These are phyloP conservation scores for Habrosyne pyritoides DNA, from an alignment of 2,888 invertebrate genomes.

Conservation along the genomic window DNA sequence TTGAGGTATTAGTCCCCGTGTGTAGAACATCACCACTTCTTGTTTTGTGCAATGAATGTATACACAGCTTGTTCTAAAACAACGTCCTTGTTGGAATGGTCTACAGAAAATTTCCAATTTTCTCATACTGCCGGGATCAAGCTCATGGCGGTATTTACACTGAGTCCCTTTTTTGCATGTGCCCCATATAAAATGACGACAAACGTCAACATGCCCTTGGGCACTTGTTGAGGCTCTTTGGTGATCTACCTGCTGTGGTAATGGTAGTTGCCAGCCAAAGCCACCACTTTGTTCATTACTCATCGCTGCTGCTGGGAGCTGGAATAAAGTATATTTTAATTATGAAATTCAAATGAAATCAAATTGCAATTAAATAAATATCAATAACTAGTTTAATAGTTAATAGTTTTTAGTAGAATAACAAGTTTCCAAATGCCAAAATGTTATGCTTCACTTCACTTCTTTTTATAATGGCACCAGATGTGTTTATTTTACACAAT, in stretches of 20 bases:
- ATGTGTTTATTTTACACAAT: no score
- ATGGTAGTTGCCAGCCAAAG: neutral
- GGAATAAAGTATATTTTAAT: no score
- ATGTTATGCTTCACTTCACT: no score
- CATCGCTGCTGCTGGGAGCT: neutral
- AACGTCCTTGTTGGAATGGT: neutral
- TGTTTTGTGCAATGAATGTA: neutral
- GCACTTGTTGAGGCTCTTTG: neutral
- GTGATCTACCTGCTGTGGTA: neutral
- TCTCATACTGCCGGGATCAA: conserved; percentile 61
- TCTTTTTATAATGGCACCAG: no score
- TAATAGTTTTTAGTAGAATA: no score
- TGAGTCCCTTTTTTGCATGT: conserved; percentile 57
- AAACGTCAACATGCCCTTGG: conserved; percentile 27
- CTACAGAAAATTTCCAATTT: neutral
- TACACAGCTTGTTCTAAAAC: neutral
- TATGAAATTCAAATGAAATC: no score
- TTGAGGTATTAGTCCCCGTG: neutral
- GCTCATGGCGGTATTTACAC: conserved; percentile 62
- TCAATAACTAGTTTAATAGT: no score
- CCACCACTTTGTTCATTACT: neutral
- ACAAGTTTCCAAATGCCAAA: no score
- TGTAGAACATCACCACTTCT: neutral
- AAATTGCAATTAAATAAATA: no score
- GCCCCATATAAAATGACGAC: conserved; percentile 69